Base-by-base conservation (phyloP, 2,888 invertebrate genomes). In the Acanthopleura granulata region DNA sequence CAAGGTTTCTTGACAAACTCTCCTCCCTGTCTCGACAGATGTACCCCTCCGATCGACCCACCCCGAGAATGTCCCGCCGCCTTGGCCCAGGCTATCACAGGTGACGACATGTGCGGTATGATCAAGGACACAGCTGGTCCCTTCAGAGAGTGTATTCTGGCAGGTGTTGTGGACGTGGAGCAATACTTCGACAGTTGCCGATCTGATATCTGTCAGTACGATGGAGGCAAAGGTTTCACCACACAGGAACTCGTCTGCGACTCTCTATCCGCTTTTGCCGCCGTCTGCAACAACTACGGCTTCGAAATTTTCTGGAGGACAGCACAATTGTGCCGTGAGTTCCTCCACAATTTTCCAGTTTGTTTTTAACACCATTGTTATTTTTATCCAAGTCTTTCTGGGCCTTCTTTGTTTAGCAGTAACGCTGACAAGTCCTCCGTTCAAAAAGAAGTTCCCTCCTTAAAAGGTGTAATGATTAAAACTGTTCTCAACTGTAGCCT, bases 131-230 rank as follows among this genome's bases (percentile, higher is more conserved):
- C 76, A 1, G 74, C 61, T 1, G 85, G 85, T 57, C 78, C 81
- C 25, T 86, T 87, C 75, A 84, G 77, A 29, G 77, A 76, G 18
- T 85, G 85, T 74, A 76, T 80, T 27, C 62, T 70, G 1, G 76
- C 74, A 51, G 81, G 81, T 18, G 77, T 78, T 27, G 81, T 79
- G 29, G 80, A 78, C 40, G 61, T 76, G 11, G n/a, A 22, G 0
- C 49, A 76, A 29, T 74, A 73, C n/a, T 76, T 72, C 62, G n/a
- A 76, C 9, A 73, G 71, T n/a, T 79, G 79, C 49, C 15, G 29
- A 15, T 49, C 40, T 50, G 79, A 79, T 49, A 66, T 79, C 16
- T 79, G 79, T 50, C 49, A 75, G 18, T 70, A 73, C 29, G 75
- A 71, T 14, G 70, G 25, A 15, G 49, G 49, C n/a, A 22, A 49